Conservation (phyloP, 2,113 vertebrate species). For the Plecturocebus donacophilus region DNA sequence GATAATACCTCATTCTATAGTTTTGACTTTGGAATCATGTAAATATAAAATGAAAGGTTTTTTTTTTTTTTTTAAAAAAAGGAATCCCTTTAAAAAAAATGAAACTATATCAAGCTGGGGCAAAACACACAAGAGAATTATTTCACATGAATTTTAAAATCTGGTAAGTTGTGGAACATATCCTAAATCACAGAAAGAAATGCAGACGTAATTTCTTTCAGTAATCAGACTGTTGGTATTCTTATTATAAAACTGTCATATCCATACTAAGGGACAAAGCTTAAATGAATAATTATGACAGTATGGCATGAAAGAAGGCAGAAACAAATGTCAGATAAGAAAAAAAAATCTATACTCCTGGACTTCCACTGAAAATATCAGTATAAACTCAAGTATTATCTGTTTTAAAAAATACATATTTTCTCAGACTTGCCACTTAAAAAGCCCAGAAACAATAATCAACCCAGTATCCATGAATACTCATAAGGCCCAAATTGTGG, state of each 20-base stretch:
- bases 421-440: background rate
- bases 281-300: background rate
- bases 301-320: background rate
- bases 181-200: background rate
- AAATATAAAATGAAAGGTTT: background rate
- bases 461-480: background rate
- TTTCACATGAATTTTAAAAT: background rate
- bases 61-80: background rate
- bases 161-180: background rate
- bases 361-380: background rate
- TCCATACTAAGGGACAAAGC: background rate
- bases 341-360: background rate
- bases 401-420: background rate
- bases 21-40: background rate
- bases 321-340: background rate
- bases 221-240: background rate
- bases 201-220: background rate
- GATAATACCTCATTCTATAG: background rate
- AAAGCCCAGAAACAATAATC: constrained; percentile 12
- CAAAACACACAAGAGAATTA: background rate
- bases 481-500: background rate
- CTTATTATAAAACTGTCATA: background rate
- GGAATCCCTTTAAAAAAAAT: constrained; percentile 13
- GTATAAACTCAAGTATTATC: background rate
- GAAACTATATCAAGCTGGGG: background rate